These are phyloP conservation scores for Notoglanidium macrostoma DNA, from an alignment of 2,797 vertebrate species.

Conservation along the genomic window DNA sequence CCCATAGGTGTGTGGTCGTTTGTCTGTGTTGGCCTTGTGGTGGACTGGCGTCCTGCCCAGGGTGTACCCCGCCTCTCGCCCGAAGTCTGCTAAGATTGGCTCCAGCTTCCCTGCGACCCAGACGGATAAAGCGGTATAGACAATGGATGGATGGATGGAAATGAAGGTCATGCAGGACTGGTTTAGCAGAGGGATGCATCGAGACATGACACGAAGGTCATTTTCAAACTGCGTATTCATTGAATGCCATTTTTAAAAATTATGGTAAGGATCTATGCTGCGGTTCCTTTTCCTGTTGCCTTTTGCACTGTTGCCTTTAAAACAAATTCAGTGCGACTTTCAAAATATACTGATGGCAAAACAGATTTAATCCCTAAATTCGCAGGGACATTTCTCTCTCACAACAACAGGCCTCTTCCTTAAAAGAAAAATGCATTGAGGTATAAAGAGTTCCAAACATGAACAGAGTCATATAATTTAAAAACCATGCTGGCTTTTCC, in stretches of 20 bases:
- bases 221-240: not conserved
- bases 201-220: not conserved
- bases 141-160: too few relatives aligned
- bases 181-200: not conserved
- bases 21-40: too few relatives aligned
- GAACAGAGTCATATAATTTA: not conserved
- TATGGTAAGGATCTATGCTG: not conserved
- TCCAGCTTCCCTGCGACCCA: too few relatives aligned
- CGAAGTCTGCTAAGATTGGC: too few relatives aligned
- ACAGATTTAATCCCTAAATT: not conserved
- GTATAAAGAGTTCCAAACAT: not conserved
- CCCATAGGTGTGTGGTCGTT: too few relatives aligned
- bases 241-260: not conserved
- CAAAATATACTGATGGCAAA: not conserved
- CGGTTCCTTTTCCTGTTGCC: not conserved
- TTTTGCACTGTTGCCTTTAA: not conserved
- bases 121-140: too few relatives aligned
- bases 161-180: not conserved
- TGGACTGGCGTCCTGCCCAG: too few relatives aligned
- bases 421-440: not conserved
- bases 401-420: not conserved
- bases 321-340: not conserved
- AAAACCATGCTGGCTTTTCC: not conserved
- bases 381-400: not conserved
- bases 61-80: too few relatives aligned